These are phyloP conservation scores for Synanthedon tipuliformis DNA, from an alignment of 2,888 invertebrate genomes.

Conservation along the genomic window DNA sequence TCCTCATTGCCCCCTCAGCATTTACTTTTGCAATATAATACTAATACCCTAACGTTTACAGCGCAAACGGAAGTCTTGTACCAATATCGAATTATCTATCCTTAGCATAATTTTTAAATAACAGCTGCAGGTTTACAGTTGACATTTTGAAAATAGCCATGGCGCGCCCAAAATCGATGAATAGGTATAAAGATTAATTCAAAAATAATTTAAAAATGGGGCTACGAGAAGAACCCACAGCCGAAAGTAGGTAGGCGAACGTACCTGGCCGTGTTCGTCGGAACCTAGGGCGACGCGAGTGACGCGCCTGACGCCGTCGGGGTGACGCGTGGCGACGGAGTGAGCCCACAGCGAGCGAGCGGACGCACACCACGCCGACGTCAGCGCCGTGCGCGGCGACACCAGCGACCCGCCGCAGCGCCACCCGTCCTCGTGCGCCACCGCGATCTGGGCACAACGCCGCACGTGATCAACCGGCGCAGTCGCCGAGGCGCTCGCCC, in stretches of 20 bases:
- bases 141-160: no score
- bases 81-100: no score
- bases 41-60: no score
- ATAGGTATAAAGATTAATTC: no score
- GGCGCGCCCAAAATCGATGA: no score
- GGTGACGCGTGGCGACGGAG: conserved; percentile 10
- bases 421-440: conserved; percentile 24
- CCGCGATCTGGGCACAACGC: conserved; percentile 18
- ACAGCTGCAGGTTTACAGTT: no score
- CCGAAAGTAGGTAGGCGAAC: background rate
- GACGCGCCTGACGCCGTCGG: conserved; percentile 10
- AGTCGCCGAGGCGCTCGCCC: no score
- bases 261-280: background rate
- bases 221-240: background rate
- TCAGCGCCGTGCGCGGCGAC: conserved; percentile 32
- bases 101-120: no score
- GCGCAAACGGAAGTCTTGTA: no score
- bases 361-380: conserved; percentile 24
- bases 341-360: conserved; percentile 17
- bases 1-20: no score
- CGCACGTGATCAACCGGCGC: background rate
- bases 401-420: conserved; percentile 24
- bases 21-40: no score
- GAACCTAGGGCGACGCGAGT: conserved; percentile 10
- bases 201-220: no score